Conservation (phyloP, 2,113 vertebrate species). For the Spermophilus dauricus region DNA sequence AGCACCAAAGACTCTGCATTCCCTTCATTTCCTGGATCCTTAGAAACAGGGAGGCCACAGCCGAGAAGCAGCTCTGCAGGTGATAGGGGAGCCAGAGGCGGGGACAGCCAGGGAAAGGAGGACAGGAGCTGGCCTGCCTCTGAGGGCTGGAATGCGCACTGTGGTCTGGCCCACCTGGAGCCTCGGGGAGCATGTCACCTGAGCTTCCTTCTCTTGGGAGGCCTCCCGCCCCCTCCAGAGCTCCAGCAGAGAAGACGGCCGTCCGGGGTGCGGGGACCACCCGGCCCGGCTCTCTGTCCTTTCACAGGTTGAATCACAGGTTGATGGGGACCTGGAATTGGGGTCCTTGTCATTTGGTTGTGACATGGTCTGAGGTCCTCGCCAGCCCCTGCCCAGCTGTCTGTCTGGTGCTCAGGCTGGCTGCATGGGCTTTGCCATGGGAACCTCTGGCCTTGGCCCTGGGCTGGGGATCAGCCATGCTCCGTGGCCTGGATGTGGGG, state of each 20-base stretch:
- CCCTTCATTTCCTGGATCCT: not conserved
- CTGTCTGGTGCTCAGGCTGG: fast-evolving
- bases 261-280: not conserved
- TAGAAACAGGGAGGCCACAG: not conserved
- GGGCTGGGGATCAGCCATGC: not conserved
- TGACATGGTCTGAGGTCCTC: not conserved
- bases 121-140: not conserved
- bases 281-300: not conserved
- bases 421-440: not conserved
- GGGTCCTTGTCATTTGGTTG: not conserved
- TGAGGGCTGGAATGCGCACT: not conserved
- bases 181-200: conserved; percentile 32
- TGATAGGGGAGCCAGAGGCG: not conserved
- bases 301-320: not conserved
- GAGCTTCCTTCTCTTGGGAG: conserved; percentile 50
- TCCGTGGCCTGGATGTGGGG: too few species aligned
- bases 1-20: not conserved
- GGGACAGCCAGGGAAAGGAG: not conserved
- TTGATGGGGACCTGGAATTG: not conserved
- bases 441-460: not conserved
- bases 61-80: not conserved
- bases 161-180: conserved; percentile 48
- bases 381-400: not conserved
- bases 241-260: not conserved
- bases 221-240: not conserved